phyloP scores from a whole-genome alignment of 2,113 vertebrate species.

The Lipophrys pholis region DNA sequence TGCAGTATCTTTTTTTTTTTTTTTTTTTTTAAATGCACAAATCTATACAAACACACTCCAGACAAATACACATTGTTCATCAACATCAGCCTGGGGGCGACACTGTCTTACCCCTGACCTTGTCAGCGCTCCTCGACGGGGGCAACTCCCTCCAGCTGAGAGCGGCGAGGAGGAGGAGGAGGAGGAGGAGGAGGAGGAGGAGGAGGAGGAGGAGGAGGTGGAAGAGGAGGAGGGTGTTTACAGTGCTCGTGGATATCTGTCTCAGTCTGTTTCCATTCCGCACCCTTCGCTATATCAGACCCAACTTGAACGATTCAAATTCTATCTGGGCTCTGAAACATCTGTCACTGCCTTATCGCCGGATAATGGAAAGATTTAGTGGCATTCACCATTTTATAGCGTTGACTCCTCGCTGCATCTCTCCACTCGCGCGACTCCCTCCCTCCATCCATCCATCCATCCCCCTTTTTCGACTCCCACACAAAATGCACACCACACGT shows the following conservation, averaged over 20 bases:
- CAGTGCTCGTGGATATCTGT: conserved; percentile 31
- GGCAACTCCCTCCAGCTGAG: conserved; percentile 60
- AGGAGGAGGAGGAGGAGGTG: conserved; percentile 45
- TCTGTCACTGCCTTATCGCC: conserved; percentile 67
- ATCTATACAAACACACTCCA: conserved; percentile 14
- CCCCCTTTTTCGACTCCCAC: conserved; percentile 46
- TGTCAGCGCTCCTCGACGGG: conserved; percentile 38
- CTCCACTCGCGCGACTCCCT: conserved; percentile 24
- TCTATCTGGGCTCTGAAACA: conserved; percentile 55
- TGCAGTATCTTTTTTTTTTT: conserved; percentile 1
- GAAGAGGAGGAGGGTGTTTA: conserved; percentile 43
- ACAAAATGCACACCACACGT: conserved; percentile 22
- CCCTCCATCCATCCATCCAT: conserved; percentile 37
- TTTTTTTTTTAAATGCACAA: neutral
- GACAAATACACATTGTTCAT: conserved; percentile 15
- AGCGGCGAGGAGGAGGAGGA: conserved; percentile 20
- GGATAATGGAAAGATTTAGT: conserved; percentile 69
- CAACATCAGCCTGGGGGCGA: conserved; percentile 24
- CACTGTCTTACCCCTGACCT: conserved; percentile 57
- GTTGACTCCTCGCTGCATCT: conserved; percentile 30
- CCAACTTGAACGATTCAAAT: conserved; percentile 56
- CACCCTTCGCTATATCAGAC: conserved; percentile 39
- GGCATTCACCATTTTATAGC: conserved; percentile 53
- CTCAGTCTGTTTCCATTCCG: conserved; percentile 41
- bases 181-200: conserved; percentile 37